phyloP scores from a whole-genome alignment of 2,113 vertebrate species.

The Australoheros scitulus region DNA sequence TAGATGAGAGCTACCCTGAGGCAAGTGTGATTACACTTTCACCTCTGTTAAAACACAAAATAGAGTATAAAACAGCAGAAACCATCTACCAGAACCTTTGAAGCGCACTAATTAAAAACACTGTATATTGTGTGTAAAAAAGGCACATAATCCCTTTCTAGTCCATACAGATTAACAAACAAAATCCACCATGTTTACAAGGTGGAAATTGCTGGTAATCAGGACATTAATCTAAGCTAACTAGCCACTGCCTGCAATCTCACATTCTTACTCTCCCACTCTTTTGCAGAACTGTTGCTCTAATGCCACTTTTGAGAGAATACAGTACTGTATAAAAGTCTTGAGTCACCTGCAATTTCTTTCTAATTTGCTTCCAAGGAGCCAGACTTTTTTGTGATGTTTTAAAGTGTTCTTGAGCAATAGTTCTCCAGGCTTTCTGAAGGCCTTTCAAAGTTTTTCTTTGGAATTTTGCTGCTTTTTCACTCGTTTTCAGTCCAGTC shows the following conservation, averaged over 20 bases:
- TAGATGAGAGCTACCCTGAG: background rate
- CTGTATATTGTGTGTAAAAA: background rate
- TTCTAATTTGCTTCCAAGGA: background rate
- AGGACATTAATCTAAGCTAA: background rate
- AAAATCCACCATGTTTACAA: background rate
- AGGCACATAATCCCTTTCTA: background rate
- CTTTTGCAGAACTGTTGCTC: background rate
- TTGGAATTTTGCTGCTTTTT: no score
- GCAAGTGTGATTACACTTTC: constrained; percentile 26
- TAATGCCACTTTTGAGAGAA: background rate
- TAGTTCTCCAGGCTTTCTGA: no score
- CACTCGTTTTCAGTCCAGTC: no score
- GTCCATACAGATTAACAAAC: background rate
- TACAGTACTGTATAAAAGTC: background rate
- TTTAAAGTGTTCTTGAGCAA: no score
- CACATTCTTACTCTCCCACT: background rate
- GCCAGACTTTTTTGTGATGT: background rate
- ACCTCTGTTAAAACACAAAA: background rate
- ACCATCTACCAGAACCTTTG: background rate
- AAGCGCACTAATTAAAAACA: background rate
- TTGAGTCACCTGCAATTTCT: no score
- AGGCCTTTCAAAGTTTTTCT: no score
- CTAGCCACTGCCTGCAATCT: background rate
- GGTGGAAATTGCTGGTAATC: background rate
- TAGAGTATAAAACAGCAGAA: background rate